phyloP scores from a whole-genome alignment of 2,888 invertebrate genomes.

The Agrotis puta region DNA sequence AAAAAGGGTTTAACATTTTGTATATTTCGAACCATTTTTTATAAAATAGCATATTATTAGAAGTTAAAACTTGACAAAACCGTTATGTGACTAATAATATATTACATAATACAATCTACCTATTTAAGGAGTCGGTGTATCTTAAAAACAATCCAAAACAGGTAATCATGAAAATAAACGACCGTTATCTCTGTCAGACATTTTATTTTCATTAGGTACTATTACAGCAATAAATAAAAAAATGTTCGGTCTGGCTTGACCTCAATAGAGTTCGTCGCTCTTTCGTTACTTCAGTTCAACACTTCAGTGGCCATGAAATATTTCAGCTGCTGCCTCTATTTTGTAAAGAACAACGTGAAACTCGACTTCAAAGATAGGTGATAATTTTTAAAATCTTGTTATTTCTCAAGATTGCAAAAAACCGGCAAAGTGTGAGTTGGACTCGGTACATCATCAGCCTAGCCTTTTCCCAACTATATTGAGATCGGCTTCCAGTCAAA shows the following conservation, averaged over 20 bases:
- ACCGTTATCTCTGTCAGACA: not conserved
- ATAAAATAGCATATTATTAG: too few species aligned
- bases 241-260: not conserved
- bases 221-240: not conserved
- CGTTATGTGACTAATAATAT: too few species aligned
- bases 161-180: not conserved
- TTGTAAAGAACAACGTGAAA: not conserved
- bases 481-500: too few species aligned
- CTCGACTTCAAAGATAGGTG: constrained; percentile 7
- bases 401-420: not conserved
- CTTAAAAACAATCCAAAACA: too few species aligned
- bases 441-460: too few species aligned
- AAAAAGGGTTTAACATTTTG: too few species aligned
- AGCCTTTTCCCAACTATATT: too few species aligned
- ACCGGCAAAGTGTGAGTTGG: too few species aligned
- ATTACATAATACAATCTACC: too few species aligned
- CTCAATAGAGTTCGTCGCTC: constrained; percentile 21
- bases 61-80: too few species aligned
- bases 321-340: constrained; percentile 11
- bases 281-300: constrained; percentile 17
- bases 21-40: too few species aligned
- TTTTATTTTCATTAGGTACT: constrained; percentile 2
- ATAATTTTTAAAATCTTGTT: constrained; percentile 37
- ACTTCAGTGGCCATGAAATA: constrained; percentile 19
- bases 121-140: too few species aligned